These are phyloP conservation scores for Drosophila virilis DNA, from an alignment of 1,140 invertebrate species.

Conservation along the genomic window DNA sequence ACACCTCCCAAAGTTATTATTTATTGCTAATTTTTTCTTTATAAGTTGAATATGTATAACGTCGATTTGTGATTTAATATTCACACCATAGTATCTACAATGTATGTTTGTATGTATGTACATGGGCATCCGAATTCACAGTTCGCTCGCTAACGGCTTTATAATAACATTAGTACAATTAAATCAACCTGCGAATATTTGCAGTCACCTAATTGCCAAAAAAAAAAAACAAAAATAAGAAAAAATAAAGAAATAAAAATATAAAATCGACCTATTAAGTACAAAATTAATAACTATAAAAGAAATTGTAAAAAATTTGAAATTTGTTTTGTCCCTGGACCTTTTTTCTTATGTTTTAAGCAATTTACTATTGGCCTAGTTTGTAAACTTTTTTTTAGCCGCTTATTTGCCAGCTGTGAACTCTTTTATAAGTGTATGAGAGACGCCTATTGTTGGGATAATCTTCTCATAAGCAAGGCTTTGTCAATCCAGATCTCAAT, in stretches of 20 bases:
- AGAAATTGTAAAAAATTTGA: conserved; percentile 42
- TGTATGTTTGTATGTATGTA: conserved; percentile 14
- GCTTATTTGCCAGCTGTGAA: conserved; percentile 30
- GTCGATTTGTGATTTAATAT: neutral
- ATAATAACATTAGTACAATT: conserved; percentile 27
- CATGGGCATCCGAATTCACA: conserved; percentile 41
- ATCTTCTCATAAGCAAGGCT: conserved; percentile 17
- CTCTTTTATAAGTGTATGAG: conserved; percentile 15
- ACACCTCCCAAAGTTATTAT: neutral
- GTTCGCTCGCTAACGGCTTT: conserved; percentile 46
- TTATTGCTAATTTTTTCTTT: neutral
- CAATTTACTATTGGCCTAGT: conserved; percentile 26
- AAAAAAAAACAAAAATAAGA: conserved; percentile 16
- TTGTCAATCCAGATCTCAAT: conserved; percentile 31
- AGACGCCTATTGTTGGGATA: conserved; percentile 36
- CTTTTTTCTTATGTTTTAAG: neutral
- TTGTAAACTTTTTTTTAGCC: conserved; percentile 4
- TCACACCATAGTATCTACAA: conserved; percentile 3
- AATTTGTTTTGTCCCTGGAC: conserved; percentile 24
- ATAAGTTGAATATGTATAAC: neutral
- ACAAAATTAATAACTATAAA: conserved; percentile 50
- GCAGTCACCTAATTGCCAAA: conserved; percentile 51
- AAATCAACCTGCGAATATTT: conserved; percentile 18
- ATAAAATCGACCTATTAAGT: conserved; percentile 50
- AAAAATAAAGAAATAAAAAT: conserved; percentile 14